A percentile compares a stretch with the other conserved stretches of the same genome.
These are phyloP conservation scores for Coremacera marginata DNA, from an alignment of 2,888 invertebrate genomes.

Conservation along the genomic window DNA sequence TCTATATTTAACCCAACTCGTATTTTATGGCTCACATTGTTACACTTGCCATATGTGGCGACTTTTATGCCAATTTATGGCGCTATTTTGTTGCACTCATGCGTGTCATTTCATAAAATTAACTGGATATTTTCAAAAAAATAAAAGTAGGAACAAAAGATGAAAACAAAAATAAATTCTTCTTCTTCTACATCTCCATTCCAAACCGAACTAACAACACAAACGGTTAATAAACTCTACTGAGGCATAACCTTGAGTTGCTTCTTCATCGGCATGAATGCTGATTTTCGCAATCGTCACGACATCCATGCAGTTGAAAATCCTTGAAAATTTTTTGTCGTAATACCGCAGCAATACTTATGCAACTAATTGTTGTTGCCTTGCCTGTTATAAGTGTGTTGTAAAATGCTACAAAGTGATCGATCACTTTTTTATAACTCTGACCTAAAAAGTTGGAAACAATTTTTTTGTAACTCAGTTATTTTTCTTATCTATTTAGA, in stretches of 20 bases:
- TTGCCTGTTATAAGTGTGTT: background rate
- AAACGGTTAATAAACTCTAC: conserved; percentile 37
- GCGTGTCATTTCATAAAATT: conserved; percentile 15
- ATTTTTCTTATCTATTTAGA: background rate
- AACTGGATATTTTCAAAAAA: conserved; percentile 8
- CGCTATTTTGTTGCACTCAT: background rate
- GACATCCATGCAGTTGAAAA: too few relatives aligned
- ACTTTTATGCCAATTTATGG: background rate
- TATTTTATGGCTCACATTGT: background rate
- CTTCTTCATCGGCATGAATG: background rate
- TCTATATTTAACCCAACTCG: too few relatives aligned
- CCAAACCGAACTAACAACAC: background rate
- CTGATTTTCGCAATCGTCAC: too few relatives aligned
- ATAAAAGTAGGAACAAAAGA: background rate
- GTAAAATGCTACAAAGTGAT: background rate
- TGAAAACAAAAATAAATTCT: background rate
- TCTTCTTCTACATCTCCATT: background rate
- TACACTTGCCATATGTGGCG: conserved; percentile 17
- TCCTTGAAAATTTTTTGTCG: background rate
- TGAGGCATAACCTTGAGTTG: conserved; percentile 35
- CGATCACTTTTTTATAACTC: background rate
- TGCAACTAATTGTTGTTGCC: background rate
- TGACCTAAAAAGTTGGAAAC: conserved; percentile 11
- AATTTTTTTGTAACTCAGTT: background rate
- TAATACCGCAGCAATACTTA: background rate